phyloP scores from a whole-genome alignment of 1,140 invertebrate genomes.

The Caerostris darwini region DNA sequence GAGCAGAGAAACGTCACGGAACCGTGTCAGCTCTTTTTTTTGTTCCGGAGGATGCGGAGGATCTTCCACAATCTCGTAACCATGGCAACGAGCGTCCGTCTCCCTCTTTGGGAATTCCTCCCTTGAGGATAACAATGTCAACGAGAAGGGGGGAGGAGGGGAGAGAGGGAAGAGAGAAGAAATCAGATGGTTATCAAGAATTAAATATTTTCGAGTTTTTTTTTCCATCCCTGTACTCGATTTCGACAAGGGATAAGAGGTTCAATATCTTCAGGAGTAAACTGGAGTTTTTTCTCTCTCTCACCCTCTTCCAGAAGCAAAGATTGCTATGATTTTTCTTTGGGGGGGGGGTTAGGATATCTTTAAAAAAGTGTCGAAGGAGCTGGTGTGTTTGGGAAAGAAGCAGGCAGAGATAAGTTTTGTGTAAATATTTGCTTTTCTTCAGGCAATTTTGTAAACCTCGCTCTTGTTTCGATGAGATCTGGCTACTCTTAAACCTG shows the following conservation, averaged over 20 bases:
- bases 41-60: too few species aligned
- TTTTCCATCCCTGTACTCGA: not conserved
- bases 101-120: not conserved
- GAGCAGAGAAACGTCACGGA: too few species aligned
- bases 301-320: not conserved
- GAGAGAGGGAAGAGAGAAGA: not conserved
- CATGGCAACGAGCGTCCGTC: not conserved
- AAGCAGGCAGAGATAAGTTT: not conserved
- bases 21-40: too few species aligned
- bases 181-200: constrained; percentile 43
- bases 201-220: constrained; percentile 2
- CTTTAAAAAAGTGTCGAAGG: not conserved
- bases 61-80: constrained; percentile 4
- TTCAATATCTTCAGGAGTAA: not conserved
- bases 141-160: not conserved
- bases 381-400: not conserved
- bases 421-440: not conserved
- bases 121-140: not conserved
- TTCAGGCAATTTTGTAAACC: not conserved
- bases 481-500: not conserved
- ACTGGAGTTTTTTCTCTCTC: not conserved
- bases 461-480: not conserved
- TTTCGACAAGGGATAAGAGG: not conserved
- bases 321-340: not conserved
- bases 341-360: too few species aligned